phyloP scores from a whole-genome alignment of 2,888 invertebrate genomes.

The Drosophila sordidula region DNA sequence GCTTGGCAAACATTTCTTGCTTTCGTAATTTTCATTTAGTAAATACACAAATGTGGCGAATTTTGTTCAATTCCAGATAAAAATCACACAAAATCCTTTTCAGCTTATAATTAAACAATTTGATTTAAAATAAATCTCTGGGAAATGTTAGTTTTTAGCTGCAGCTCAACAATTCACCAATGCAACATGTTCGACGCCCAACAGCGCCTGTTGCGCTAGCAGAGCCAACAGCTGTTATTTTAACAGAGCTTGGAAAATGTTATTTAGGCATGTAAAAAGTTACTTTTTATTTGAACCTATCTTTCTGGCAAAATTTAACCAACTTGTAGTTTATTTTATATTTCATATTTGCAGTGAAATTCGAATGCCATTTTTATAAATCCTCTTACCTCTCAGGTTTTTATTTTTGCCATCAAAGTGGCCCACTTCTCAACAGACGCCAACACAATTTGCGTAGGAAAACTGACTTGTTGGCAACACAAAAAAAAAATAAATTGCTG shows the following conservation, averaged over 20 bases:
- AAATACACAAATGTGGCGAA: background rate
- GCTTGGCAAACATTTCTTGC: background rate
- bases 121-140: conserved; percentile 4
- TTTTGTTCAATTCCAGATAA: background rate
- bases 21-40: background rate
- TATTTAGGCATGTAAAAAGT: background rate
- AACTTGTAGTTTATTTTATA: no score
- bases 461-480: no score
- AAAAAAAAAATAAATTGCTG: background rate
- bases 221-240: conserved; percentile 1
- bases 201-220: conserved; percentile 36
- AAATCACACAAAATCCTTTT: background rate
- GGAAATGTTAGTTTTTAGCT: background rate
- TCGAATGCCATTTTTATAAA: no score
- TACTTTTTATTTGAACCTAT: background rate
- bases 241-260: conserved; percentile 8
- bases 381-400: no score
- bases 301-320: no score
- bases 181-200: conserved; percentile 56
- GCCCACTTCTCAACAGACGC: no score
- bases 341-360: no score
- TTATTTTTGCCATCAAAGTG: no score
- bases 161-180: conserved; percentile 49
- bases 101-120: conserved; percentile 8
- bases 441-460: background rate